Base-by-base conservation (phyloP, 2,888 invertebrate genomes). In the Ctenicera cuprea region DNA sequence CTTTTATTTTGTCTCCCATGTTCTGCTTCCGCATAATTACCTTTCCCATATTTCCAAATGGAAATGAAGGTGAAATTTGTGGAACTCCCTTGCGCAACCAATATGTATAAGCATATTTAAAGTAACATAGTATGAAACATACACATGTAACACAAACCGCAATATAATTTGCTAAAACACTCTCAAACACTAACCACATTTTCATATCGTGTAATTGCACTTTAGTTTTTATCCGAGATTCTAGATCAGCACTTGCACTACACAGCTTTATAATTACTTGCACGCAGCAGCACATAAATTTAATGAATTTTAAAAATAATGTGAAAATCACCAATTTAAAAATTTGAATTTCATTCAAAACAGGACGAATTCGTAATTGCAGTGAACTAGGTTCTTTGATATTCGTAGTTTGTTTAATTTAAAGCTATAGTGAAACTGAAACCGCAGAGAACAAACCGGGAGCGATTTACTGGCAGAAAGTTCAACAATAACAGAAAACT, bases 41-140 rank as follows among this genome's bases (percentile, higher is more conserved):
- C 22, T 88, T 86, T 41, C 86, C 86, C 77, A 93, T 86, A 74
- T 91, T 90, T 0, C 94, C 94, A 79, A 91, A 92, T 0, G 92
- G 91, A 74, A 92, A 90, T n/a, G 82, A 82, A 0, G 91, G 90
- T n/a, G 87, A 83, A 0, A 91, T 89, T 37, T 89, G 89, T 0
- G 87, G 85, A 5, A 93, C 89, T 9, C 90, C 90, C 79, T 86
- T 88, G 62, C 87, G 88, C 41, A 88, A 85, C 93, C 93, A 94
- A 80, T 91, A 91, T 0, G 83, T 86, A 79, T 88, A 89, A 71
- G 89, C 87, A 75, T 88, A 86, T 81, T 86, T 86, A 80, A 87
- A 86, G 78, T 86, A 85, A 9, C 78, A 30, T 71, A 83, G 82
- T 5, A 83, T 16, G 11, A 65, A 18, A 37, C 64, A 70, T 18